Base-by-base conservation (phyloP, 1,140 invertebrate species). In the Drosophila sulfurigaster region DNA sequence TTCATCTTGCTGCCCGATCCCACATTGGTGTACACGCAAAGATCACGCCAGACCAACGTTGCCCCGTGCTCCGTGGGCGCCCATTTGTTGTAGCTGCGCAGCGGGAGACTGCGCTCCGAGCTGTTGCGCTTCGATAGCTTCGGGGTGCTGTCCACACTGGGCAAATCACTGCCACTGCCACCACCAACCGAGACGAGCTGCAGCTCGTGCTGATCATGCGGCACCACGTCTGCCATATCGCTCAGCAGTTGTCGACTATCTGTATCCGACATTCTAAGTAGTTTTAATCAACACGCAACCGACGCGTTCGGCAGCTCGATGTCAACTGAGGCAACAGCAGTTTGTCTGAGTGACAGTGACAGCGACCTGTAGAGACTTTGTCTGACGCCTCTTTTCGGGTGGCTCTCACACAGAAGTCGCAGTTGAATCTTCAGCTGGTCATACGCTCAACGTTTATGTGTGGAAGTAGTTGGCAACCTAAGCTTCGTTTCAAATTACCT, bases 41-140 rank as follows among this genome's bases (percentile, higher is more conserved):
- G 90, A 86, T 97, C 95, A n/a, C 94, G 93, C 96, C 96, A 97
- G 1, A 96, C 95, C 30, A 97, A 91, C 0, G 96, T 96, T 25
- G 95, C 94, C 0, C 94, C 95, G 60, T 94, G 93, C 91, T 94
- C 79, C 59, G 91, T 79, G 65, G 94, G 94, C 25, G 94, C 93
- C 94, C 94, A 94, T 75, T 93, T 92, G 51, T 85, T 93, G 65
- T 94, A 94, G 81, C 91, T 93, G 25, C 93, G 79, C 54, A 92
- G 43, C 1, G 92, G 90, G 11, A 92, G 32, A 66, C 85, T 92
- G 13, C 89, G 59, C 69, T 92, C 91, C 8, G 85, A 91, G 56
- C 91, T 92, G 62, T 91, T 91, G 32, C 91, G 72, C 43, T 88
- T 92, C 2, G 91, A 92, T 0, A 90, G 35, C 49, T 87, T 79